A percentile compares a stretch with the other conserved stretches of the same genome.
Conservation (phyloP, 2,113 vertebrate species). For the Cyphomyrus discorhynchus region DNA sequence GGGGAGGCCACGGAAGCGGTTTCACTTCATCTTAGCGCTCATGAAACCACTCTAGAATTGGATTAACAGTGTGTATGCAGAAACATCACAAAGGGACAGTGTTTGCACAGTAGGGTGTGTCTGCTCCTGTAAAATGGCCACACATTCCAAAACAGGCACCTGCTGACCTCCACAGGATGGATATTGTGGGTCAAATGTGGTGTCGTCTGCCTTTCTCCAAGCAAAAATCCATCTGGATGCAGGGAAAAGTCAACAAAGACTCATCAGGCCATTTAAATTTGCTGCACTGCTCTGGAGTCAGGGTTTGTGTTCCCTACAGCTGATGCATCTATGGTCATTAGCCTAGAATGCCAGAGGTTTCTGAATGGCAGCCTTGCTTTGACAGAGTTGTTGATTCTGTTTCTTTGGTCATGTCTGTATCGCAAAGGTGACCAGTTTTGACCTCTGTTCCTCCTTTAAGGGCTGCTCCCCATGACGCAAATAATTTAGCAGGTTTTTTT, state of each 20-base stretch:
- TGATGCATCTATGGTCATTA: neutral
- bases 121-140: neutral
- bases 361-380: neutral
- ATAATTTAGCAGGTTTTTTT: neutral
- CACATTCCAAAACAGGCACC: neutral
- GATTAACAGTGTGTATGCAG: neutral
- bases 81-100: neutral
- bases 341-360: neutral
- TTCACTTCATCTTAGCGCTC: neutral
- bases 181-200: neutral
- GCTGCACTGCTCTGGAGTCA: neutral
- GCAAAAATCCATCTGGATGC: neutral
- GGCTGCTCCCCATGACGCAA: neutral
- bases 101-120: neutral
- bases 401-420: neutral
- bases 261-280: neutral
- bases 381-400: neutral
- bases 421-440: neutral
- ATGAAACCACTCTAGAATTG: neutral
- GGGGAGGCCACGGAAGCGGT: neutral
- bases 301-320: neutral
- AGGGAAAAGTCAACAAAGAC: neutral
- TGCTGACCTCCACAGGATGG: neutral
- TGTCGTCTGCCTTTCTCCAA: neutral
- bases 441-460: neutral